These are phyloP conservation scores for Lepus americanus DNA, from an alignment of 2,113 vertebrate genomes.

Conservation along the genomic window DNA sequence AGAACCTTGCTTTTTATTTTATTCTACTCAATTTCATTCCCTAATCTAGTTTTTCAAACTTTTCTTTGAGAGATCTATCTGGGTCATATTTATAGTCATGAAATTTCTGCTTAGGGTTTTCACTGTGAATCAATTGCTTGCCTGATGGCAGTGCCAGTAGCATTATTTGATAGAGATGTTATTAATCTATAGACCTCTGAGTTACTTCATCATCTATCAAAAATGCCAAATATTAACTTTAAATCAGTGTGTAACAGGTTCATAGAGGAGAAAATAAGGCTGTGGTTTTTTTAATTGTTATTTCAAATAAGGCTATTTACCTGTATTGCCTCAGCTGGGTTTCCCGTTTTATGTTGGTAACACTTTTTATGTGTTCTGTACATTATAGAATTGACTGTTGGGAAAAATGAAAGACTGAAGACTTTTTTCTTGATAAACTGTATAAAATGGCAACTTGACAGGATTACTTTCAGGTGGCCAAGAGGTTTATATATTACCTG, in stretches of 20 bases:
- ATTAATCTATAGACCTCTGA: constrained; percentile 47
- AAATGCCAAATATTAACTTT: constrained; percentile 55
- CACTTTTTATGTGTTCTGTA: neutral
- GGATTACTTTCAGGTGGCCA: constrained; percentile 45
- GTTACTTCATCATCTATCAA: constrained; percentile 37
- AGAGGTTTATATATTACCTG: constrained; percentile 25
- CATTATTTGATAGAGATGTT: constrained; percentile 17
- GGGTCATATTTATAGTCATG: neutral
- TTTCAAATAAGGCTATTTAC: constrained; percentile 33
- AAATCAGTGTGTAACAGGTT: constrained; percentile 30
- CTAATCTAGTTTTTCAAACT: constrained; percentile 76
- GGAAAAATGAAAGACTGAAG: neutral
- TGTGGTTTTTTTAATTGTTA: neutral
- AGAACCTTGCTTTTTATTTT: constrained; percentile 82
- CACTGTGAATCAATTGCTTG: constrained; percentile 28
- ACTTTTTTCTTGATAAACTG: constrained; percentile 50
- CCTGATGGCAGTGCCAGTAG: neutral
- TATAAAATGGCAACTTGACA: neutral
- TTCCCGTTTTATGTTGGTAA: constrained; percentile 53
- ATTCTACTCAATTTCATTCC: constrained; percentile 68
- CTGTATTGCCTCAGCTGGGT: constrained; percentile 15
- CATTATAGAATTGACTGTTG: neutral
- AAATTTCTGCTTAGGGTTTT: constrained; percentile 52
- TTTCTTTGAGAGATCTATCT: constrained; percentile 37
- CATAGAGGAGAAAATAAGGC: neutral